Evolutionary conservation across 2,797 vertebrate species (phyloP).

Genomic region (Galago senegalensis): DNA sequence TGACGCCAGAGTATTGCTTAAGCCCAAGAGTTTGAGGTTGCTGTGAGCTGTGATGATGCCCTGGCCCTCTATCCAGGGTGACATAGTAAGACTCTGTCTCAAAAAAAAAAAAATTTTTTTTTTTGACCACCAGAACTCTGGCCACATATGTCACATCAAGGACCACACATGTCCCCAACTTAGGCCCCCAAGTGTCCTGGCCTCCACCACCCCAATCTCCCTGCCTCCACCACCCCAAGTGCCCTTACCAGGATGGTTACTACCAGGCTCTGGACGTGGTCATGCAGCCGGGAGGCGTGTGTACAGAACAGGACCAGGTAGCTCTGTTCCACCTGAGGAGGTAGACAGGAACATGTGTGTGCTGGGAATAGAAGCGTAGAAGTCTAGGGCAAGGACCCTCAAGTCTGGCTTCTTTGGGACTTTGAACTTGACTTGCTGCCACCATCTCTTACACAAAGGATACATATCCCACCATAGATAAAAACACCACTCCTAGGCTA

Average conservation of each 20-base stretch:
- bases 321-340: slow-evolving; percentile 95
- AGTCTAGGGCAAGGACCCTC: background rate
- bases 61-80: too few species aligned
- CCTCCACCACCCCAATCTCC: background rate
- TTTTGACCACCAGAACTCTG: background rate
- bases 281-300: slow-evolving; percentile 93
- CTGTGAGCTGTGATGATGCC: too few species aligned
- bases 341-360: background rate
- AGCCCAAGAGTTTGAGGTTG: too few species aligned
- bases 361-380: background rate
- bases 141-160: background rate
- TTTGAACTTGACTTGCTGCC: background rate
- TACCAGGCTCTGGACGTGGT: slow-evolving; percentile 97
- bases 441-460: background rate
- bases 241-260: slow-evolving; percentile 96
- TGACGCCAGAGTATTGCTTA: too few species aligned
- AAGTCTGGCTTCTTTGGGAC: background rate
- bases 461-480: background rate
- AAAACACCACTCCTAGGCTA: background rate
- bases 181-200: background rate
- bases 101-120: too few species aligned
- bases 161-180: background rate
- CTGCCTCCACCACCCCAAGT: slow-evolving; percentile 79
- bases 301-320: slow-evolving; percentile 99
- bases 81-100: too few species aligned